A percentile compares a stretch with the other conserved stretches of the same genome.
These are phyloP conservation scores for Sylvia atricapilla DNA, from an alignment of 2,113 vertebrate species.

Conservation along the genomic window DNA sequence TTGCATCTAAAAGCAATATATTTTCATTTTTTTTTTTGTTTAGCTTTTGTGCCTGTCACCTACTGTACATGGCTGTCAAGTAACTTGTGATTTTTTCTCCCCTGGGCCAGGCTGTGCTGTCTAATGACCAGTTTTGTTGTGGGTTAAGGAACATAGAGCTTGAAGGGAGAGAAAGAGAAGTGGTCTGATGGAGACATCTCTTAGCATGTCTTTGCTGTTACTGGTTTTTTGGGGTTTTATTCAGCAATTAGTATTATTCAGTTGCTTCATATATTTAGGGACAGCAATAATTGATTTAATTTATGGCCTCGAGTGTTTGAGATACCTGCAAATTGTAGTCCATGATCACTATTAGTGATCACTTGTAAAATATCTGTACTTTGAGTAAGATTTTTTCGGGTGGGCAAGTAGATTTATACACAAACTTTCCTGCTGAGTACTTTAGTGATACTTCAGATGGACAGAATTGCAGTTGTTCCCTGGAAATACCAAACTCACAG, in stretches of 20 bases:
- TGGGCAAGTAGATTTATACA: neutral
- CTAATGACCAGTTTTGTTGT: neutral
- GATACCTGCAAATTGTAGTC: neutral
- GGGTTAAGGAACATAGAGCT: neutral
- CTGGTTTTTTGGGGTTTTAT: neutral
- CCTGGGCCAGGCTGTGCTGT: neutral
- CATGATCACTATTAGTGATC: neutral
- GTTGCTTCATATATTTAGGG: neutral
- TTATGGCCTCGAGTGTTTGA: neutral
- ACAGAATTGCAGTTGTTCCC: neutral
- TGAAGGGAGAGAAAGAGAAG: neutral
- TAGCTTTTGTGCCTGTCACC: neutral
- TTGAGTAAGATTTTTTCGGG: neutral
- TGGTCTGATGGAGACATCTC: neutral
- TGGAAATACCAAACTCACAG: neutral
- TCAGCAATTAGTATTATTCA: neutral
- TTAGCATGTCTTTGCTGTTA: neutral
- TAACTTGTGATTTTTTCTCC: neutral
- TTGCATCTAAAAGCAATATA: neutral
- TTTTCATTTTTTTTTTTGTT: neutral
- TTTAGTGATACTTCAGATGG: neutral
- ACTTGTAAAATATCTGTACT: neutral
- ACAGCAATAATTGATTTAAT: neutral
- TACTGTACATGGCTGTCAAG: neutral
- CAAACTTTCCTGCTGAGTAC: neutral